These are phyloP conservation scores for zebrafish (Danio rerio) DNA, from an alignment of 2,113 vertebrate species.

Conservation along the genomic window DNA sequence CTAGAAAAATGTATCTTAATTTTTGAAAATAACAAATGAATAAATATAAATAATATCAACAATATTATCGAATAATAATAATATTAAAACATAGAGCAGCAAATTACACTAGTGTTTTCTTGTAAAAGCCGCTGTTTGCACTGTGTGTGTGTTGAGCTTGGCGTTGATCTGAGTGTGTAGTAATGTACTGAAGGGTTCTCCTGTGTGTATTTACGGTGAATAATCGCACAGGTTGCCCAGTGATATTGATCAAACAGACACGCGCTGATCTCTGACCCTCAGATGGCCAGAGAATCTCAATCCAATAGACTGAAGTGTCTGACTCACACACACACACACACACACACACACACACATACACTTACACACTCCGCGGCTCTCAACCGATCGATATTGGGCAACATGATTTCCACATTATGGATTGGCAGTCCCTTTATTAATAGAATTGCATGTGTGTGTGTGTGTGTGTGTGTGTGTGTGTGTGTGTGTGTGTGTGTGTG, in stretches of 20 bases:
- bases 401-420: conserved; percentile 93
- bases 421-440: conserved; percentile 89
- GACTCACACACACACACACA: conserved; percentile 60
- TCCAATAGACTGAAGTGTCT: conserved; percentile 93
- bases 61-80: too few relatives aligned
- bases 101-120: too few relatives aligned
- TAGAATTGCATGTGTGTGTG: conserved; percentile 73
- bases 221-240: conserved; percentile 82
- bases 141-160: too few relatives aligned
- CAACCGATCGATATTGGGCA: conserved; percentile 82
- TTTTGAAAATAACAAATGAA: too few relatives aligned
- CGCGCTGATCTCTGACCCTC: conserved; percentile 92
- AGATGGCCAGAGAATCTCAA: conserved; percentile 99
- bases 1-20: too few relatives aligned
- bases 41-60: too few relatives aligned
- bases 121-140: too few relatives aligned
- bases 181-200: not conserved
- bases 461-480: conserved; percentile 45
- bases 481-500: conserved; percentile 37
- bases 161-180: too few relatives aligned
- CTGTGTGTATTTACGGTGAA: conserved; percentile 80
- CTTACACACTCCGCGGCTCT: conserved; percentile 53
- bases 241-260: conserved; percentile 88
- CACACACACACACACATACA: conserved; percentile 52
- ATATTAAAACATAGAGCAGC: too few relatives aligned